Percentiles rank a stretch among this genome's conserved stretches.
Evolutionary conservation across 2,888 invertebrate species (phyloP).

Genomic region (Therioaphis trifolii): DNA sequence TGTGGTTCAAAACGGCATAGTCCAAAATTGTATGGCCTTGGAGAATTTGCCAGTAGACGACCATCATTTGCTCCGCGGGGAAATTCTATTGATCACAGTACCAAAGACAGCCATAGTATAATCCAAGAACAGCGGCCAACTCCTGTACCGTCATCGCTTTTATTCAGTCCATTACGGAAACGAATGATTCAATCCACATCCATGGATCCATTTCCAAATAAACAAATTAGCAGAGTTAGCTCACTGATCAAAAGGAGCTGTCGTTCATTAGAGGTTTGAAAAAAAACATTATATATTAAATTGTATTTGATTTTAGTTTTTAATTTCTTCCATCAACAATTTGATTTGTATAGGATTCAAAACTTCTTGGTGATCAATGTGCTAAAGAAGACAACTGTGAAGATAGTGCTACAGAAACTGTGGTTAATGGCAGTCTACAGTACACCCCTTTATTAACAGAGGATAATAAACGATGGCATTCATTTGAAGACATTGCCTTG

Average conservation of each 20-base stretch:
- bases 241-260: constrained; percentile 66
- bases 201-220: constrained; percentile 74
- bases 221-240: constrained; percentile 65
- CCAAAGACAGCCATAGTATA: constrained; percentile 41
- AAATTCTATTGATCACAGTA: constrained; percentile 70
- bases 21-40: constrained; percentile 76
- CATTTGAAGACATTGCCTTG: constrained; percentile 76
- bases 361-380: constrained; percentile 46
- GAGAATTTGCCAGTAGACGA: constrained; percentile 72
- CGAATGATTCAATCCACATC: constrained; percentile 71
- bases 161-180: constrained; percentile 61
- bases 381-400: constrained; percentile 35
- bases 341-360: constrained; percentile 29
- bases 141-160: constrained; percentile 51
- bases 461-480: constrained; percentile 79
- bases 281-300: not conserved
- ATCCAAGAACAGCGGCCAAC: constrained; percentile 24
- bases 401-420: constrained; percentile 44
- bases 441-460: constrained; percentile 70
- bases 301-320: not conserved
- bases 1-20: constrained; percentile 81
- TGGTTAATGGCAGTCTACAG: constrained; percentile 66
- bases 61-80: constrained; percentile 77
- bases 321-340: not conserved
- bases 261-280: constrained; percentile 67